Percentiles rank a stretch among this genome's conserved stretches.
Conservation (phyloP, 2,797 vertebrate genomes). For the Bradypus variegatus region DNA sequence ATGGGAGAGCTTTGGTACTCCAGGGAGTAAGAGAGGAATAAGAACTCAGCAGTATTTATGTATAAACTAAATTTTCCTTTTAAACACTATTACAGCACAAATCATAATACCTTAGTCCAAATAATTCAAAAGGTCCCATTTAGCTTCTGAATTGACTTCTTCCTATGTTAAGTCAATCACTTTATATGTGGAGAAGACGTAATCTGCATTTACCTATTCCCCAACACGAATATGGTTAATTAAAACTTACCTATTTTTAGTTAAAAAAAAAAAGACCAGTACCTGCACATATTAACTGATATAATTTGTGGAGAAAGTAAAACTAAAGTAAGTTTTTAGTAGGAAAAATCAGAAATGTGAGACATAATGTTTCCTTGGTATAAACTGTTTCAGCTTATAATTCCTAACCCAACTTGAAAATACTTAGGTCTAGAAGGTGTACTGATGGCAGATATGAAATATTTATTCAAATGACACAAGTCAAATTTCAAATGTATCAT, state of each 20-base stretch:
- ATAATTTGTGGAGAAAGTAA: slow-evolving; percentile 19
- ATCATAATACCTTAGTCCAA: neutral
- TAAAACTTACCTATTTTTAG: slow-evolving; percentile 31
- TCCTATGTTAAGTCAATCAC: neutral
- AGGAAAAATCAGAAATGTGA: neutral
- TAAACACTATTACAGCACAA: neutral
- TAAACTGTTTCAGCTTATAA: slow-evolving; percentile 15
- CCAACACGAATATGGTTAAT: slow-evolving; percentile 22
- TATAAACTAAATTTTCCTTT: neutral
- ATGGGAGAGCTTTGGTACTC: neutral
- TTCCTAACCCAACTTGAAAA: slow-evolving; percentile 45
- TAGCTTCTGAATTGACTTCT: neutral
- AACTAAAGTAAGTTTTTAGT: slow-evolving; percentile 31
- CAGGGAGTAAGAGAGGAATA: neutral
- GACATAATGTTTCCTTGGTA: neutral
- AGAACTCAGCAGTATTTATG: neutral
- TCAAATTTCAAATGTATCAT: slow-evolving; percentile 48
- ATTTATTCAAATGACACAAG: slow-evolving; percentile 38
- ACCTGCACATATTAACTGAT: slow-evolving; percentile 26
- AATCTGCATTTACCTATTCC: neutral
- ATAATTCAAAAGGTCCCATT: slow-evolving; percentile 6
- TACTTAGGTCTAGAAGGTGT: slow-evolving; percentile 11
- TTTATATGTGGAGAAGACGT: neutral
- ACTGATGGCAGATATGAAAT: slow-evolving; percentile 39
- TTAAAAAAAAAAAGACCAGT: slow-evolving; percentile 22